phyloP scores from a whole-genome alignment of 2,797 vertebrate genomes.

The Poliocrania exsul region DNA sequence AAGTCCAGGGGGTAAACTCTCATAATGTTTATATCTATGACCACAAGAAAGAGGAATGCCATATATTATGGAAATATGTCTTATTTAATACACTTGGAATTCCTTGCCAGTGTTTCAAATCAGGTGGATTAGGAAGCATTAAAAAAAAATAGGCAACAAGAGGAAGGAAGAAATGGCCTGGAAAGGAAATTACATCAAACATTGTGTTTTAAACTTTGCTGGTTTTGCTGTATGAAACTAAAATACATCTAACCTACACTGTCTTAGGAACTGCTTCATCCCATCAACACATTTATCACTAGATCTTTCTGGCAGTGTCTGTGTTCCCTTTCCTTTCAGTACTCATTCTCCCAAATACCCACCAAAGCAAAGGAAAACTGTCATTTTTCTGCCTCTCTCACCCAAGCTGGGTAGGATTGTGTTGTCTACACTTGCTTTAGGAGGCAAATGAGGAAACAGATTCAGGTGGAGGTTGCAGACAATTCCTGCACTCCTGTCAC shows the following conservation, averaged over 20 bases:
- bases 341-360: neutral
- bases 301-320: neutral
- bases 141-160: neutral
- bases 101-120: neutral
- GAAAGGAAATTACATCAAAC: neutral
- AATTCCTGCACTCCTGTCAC: neutral
- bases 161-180: neutral
- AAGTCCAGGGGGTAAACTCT: neutral
- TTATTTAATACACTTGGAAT: neutral
- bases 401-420: neutral
- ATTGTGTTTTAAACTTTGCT: neutral
- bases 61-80: neutral
- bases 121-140: neutral
- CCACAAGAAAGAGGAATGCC: neutral
- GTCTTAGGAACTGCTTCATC: neutral
- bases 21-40: neutral
- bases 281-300: neutral
- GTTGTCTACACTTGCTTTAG: neutral
- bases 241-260: neutral
- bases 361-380: neutral
- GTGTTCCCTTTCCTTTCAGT: neutral
- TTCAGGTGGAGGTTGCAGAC: neutral
- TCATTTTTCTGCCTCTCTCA: neutral
- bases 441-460: neutral
- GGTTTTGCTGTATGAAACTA: neutral